Evolutionary conservation across 2,888 invertebrate species (phyloP).

Genomic region (Amorpha juglandis): DNA sequence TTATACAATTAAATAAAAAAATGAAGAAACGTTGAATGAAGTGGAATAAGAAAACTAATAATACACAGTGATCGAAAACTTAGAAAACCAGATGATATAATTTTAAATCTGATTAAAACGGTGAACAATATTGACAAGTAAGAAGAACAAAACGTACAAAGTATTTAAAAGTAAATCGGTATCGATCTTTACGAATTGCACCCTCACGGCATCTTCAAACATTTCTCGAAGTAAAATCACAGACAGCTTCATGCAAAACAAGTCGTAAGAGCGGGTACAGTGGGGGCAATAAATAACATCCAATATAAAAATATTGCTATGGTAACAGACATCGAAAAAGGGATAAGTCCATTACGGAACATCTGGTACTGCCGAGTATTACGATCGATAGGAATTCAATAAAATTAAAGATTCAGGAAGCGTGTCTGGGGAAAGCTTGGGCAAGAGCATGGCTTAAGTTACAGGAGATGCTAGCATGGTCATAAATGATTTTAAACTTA

Average conservation of each 20-base stretch:
- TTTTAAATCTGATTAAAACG: too few species aligned
- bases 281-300: conserved; percentile 34
- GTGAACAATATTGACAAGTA: too few species aligned
- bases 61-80: too few species aligned
- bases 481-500: neutral
- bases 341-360: conserved; percentile 49
- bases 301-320: conserved; percentile 34
- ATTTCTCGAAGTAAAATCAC: conserved; percentile 1
- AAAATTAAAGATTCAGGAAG: conserved; percentile 75
- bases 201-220: neutral
- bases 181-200: too few species aligned
- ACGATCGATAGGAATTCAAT: conserved; percentile 71
- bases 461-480: conserved; percentile 13
- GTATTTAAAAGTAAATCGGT: too few species aligned
- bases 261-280: conserved; percentile 6
- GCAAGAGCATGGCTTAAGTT: conserved; percentile 40
- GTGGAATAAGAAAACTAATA: too few species aligned
- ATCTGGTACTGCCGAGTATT: conserved; percentile 47
- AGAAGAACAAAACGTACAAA: too few species aligned
- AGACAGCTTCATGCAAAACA: conserved; percentile 8
- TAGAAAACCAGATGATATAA: too few species aligned
- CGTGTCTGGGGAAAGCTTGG: conserved; percentile 59
- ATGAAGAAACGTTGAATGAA: too few species aligned
- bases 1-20: too few species aligned
- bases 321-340: conserved; percentile 41